Conservation (phyloP, 37 sponge, comb jelly and placozoan species). For the Crambe crambe region DNA sequence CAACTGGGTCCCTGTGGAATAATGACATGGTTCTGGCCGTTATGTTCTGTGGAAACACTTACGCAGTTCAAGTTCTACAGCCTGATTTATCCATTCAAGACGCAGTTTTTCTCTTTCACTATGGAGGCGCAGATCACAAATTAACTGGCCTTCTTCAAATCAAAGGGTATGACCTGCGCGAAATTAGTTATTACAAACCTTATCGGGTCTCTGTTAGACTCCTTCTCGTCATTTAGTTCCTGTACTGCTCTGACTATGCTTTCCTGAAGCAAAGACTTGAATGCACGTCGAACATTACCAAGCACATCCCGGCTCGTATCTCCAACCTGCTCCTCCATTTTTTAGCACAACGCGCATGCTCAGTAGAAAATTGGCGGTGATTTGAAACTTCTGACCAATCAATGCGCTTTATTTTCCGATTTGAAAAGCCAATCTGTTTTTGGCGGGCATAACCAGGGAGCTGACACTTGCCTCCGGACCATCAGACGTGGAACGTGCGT, state of each 20-base stretch:
- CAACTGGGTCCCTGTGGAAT: too few species aligned
- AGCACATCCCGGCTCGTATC: slow-evolving; percentile 18
- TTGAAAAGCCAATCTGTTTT: slow-evolving; percentile 14
- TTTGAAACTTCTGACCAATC: slow-evolving; percentile 11
- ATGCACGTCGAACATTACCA: neutral
- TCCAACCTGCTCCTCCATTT: slow-evolving; percentile 14
- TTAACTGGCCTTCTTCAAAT: neutral
- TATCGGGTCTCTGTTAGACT: neutral
- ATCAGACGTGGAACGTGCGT: too few species aligned
- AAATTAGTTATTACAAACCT: neutral
- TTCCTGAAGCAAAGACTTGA: slow-evolving; percentile 15
- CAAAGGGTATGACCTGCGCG: too few species aligned
- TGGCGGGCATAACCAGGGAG: neutral
- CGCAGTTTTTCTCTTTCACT: slow-evolving; percentile 26
- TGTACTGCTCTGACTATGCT: slow-evolving; percentile 5
- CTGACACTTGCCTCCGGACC: too few species aligned
- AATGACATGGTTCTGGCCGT: too few species aligned
- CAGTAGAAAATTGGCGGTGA: slow-evolving; percentile 10
- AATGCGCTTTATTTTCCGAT: neutral
- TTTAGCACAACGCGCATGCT: slow-evolving; percentile 32
- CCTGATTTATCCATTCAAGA: neutral
- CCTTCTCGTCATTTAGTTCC: neutral
- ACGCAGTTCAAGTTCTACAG: slow-evolving; percentile 35
- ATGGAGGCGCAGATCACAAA: neutral
- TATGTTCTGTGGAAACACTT: too few species aligned